A percentile compares a stretch with the other conserved stretches of the same genome.
Conservation (phyloP, 2,888 invertebrate species). For the Zhengitettix transpicula region DNA sequence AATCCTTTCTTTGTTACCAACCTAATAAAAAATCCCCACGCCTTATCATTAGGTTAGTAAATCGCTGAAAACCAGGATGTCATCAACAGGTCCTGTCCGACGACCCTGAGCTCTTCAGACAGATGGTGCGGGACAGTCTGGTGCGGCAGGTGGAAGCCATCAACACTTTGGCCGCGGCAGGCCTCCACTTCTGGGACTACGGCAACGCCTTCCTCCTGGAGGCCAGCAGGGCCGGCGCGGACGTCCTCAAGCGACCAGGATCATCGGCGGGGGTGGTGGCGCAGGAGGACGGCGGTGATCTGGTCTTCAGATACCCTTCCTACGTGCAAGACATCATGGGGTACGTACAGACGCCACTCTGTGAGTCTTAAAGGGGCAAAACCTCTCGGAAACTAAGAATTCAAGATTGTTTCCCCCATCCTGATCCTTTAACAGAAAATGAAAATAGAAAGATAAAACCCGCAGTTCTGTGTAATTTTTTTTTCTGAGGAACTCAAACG, state of each 20-base stretch:
- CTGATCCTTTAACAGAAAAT: no score
- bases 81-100: conserved; percentile 26
- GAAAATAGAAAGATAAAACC: no score
- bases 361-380: no score
- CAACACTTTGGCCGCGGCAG: conserved; percentile 28
- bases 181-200: conserved; percentile 44
- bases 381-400: no score
- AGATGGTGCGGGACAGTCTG: conserved; percentile 34
- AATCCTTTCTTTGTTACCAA: no score
- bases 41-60: no score
- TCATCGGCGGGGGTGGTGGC: neutral
- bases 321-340: conserved; percentile 49
- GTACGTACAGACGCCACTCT: conserved; percentile 17
- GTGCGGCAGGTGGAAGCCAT: conserved; percentile 37
- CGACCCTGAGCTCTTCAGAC: conserved; percentile 31
- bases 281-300: neutral
- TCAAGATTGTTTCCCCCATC: no score
- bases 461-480: no score
- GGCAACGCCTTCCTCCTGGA: conserved; percentile 45
- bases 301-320: conserved; percentile 35
- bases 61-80: no score
- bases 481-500: no score
- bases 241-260: conserved; percentile 19
- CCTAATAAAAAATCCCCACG: no score
- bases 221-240: conserved; percentile 35